A percentile compares a stretch with the other conserved stretches of the same genome.
These are phyloP conservation scores for Ariopsis seemanni DNA, from an alignment of 2,113 vertebrate genomes.

Conservation along the genomic window DNA sequence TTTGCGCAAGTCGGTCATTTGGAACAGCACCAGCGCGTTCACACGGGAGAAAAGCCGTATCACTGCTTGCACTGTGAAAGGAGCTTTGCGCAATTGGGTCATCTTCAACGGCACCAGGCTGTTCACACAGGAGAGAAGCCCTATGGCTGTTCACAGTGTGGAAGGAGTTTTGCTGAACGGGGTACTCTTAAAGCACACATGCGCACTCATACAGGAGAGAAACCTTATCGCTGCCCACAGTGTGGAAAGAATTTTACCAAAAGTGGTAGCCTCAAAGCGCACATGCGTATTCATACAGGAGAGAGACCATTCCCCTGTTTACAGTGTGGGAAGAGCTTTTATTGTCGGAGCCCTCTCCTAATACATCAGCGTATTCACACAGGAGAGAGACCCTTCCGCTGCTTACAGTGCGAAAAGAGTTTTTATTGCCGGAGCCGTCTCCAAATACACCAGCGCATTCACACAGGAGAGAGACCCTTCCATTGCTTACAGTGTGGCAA, in stretches of 20 bases:
- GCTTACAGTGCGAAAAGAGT: background rate
- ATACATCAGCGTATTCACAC: slow-evolving; percentile 14
- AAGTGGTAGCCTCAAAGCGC: slow-evolving; percentile 5
- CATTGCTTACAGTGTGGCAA: background rate
- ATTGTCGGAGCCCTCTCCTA: background rate
- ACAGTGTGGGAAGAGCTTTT: slow-evolving; percentile 14
- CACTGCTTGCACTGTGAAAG: background rate
- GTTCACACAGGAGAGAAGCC: background rate
- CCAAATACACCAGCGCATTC: background rate
- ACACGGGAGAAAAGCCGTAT: background rate
- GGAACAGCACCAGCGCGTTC: background rate
- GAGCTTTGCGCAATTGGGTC: slow-evolving; percentile 1
- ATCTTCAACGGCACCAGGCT: background rate
- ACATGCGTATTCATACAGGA: background rate
- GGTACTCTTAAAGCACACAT: background rate
- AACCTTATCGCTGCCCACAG: background rate
- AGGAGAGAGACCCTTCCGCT: background rate
- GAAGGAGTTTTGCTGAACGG: background rate
- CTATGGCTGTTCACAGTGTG: too few species aligned
- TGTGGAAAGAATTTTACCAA: slow-evolving; percentile 11
- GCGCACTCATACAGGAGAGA: background rate
- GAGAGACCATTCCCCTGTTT: background rate
- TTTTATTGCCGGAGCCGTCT: slow-evolving; percentile 5
- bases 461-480: background rate
- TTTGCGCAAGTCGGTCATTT: background rate